Conservation (phyloP, 2,888 invertebrate species). For the Syrphus vitripennis region DNA sequence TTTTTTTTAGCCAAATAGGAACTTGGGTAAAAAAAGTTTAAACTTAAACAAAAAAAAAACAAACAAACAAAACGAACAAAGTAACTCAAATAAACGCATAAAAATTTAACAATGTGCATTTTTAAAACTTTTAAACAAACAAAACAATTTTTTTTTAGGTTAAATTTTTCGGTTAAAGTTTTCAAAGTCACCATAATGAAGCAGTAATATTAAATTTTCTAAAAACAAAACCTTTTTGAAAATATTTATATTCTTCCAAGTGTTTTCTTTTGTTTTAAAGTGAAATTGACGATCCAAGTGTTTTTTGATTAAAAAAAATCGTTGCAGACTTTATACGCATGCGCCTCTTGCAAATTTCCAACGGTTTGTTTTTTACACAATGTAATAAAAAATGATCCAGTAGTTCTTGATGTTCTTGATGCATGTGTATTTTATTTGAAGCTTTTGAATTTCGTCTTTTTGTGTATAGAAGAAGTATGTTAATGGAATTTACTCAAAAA, state of each 20-base stretch:
- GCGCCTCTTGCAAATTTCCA: conserved; percentile 38
- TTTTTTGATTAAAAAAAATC: background rate
- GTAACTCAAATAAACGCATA: conserved; percentile 9
- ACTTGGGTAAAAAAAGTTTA: conserved; percentile 19
- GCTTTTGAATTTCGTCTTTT: background rate
- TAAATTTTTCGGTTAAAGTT: background rate
- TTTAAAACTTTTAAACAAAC: conserved; percentile 24
- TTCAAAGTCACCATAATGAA: conserved; percentile 38
- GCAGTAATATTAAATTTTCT: conserved; percentile 25
- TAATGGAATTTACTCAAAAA: conserved; percentile 8
- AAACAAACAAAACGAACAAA: background rate
- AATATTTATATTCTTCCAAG: conserved; percentile 14
- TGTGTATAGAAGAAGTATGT: background rate
- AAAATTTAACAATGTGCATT: conserved; percentile 53
- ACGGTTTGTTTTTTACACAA: conserved; percentile 37
- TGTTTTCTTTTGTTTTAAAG: too few relatives aligned
- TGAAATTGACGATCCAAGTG: conserved; percentile 31
- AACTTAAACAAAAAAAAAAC: conserved; percentile 18
- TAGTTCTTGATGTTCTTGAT: conserved; percentile 40
- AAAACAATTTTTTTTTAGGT: background rate
- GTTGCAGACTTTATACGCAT: conserved; percentile 34
- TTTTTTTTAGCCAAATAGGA: background rate
- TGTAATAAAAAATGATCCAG: conserved; percentile 31
- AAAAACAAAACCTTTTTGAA: conserved; percentile 1
- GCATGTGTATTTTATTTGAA: conserved; percentile 4